These are phyloP conservation scores for Aplysina aerophoba DNA, from an alignment of 37 sponge, comb jelly and placozoan genomes.

Conservation along the genomic window DNA sequence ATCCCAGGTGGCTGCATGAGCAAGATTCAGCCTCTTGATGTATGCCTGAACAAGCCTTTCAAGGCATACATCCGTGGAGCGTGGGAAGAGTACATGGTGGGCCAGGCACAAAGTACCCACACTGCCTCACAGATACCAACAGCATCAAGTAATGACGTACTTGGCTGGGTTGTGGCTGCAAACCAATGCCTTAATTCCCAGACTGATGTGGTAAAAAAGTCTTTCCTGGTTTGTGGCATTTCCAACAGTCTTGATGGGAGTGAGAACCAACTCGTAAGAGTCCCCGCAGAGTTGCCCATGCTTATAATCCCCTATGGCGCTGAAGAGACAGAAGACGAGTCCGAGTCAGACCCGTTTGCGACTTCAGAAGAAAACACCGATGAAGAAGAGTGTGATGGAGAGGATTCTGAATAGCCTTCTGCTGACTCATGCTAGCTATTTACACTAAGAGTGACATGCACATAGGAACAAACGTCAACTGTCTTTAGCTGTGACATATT, in stretches of 20 bases:
- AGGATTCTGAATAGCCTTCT: neutral
- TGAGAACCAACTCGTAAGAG: neutral
- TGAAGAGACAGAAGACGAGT: neutral
- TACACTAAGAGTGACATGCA: neutral
- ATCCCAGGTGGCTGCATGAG: slow-evolving; percentile 2
- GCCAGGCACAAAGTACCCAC: neutral
- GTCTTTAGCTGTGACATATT: neutral
- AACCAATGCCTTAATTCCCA: neutral
- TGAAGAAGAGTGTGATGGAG: neutral
- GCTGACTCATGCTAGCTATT: neutral
- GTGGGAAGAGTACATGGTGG: neutral
- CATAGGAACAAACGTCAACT: neutral
- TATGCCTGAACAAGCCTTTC: slow-evolving; percentile 4
- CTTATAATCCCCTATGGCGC: neutral
- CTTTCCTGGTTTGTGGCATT: neutral
- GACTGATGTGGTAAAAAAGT: neutral
- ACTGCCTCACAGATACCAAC: neutral
- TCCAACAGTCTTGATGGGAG: slow-evolving; percentile 9
- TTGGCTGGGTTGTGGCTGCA: neutral
- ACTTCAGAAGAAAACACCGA: neutral
- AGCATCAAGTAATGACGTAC: neutral
- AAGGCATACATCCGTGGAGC: slow-evolving; percentile 17
- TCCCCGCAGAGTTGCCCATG: neutral
- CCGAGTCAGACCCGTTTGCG: neutral
- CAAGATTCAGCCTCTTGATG: neutral